Conservation (phyloP, 53 echinoderm and acorn worm genomes). For the Patiria pectinifera region DNA sequence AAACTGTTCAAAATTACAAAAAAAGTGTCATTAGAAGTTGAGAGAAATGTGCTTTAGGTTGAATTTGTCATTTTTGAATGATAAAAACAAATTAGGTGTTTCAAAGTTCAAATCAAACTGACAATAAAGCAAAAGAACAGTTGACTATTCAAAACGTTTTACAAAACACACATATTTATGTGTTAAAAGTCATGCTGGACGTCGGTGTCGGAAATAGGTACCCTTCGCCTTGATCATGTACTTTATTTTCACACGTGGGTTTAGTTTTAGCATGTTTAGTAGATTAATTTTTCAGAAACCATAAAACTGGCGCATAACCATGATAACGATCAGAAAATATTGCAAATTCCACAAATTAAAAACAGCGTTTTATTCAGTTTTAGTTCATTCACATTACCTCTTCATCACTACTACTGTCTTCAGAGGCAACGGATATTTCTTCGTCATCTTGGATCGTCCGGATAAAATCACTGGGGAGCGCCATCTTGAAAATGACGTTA, state of each 20-base stretch:
- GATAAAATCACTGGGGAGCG: constrained; percentile 82
- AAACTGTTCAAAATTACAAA: too few relatives aligned
- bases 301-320: neutral
- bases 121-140: too few relatives aligned
- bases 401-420: constrained; percentile 92
- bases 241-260: neutral
- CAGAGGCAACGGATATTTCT: constrained; percentile 83
- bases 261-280: neutral
- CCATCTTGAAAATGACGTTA: constrained; percentile 48
- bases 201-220: constrained; percentile 4
- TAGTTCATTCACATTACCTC: constrained; percentile 61
- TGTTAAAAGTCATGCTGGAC: neutral
- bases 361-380: neutral
- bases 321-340: neutral
- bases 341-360: neutral
- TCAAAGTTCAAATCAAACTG: too few relatives aligned
- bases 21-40: too few relatives aligned
- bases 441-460: constrained; percentile 91
- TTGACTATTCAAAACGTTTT: too few relatives aligned
- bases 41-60: too few relatives aligned
- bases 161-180: neutral
- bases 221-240: neutral
- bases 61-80: too few relatives aligned
- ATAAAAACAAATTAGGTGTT: too few relatives aligned
- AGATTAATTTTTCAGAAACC: neutral